A percentile compares a stretch with the other conserved stretches of the same genome.
Conservation (phyloP, 2,888 invertebrate species). For the Habrosyne pyritoides region DNA sequence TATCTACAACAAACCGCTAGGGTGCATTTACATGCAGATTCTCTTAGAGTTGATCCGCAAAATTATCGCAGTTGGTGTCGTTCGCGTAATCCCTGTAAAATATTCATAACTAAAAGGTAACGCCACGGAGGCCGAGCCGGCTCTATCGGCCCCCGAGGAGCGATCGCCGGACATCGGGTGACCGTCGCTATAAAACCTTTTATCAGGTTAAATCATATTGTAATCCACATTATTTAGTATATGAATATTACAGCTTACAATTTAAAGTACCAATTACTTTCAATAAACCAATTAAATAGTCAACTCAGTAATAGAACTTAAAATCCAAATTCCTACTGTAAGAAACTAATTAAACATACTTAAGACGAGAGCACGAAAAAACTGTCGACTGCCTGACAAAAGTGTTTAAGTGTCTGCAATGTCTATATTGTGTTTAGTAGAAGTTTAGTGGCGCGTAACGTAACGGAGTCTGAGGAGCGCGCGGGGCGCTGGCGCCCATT, state of each 20-base stretch:
- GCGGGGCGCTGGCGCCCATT: slow-evolving; percentile 66
- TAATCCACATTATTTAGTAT: slow-evolving; percentile 24
- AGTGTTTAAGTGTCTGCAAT: slow-evolving; percentile 25
- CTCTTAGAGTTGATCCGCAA: slow-evolving; percentile 66
- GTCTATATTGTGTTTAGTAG: slow-evolving; percentile 47
- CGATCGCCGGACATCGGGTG: slow-evolving; percentile 66
- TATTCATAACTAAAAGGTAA: slow-evolving; percentile 81
- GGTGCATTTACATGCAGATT: slow-evolving; percentile 59
- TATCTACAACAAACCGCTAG: slow-evolving; percentile 37
- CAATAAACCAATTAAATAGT: background rate
- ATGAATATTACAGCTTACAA: background rate
- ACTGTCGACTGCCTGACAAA: slow-evolving; percentile 22
- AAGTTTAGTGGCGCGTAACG: slow-evolving; percentile 49
- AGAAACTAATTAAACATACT: background rate
- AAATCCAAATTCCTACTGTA: background rate
- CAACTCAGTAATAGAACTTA: background rate
- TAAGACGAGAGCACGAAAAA: slow-evolving; percentile 28
- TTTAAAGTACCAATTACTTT: too few species aligned
- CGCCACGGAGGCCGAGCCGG: slow-evolving; percentile 38
- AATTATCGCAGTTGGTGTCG: slow-evolving; percentile 63
- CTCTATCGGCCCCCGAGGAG: slow-evolving; percentile 61
- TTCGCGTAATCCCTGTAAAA: slow-evolving; percentile 69
- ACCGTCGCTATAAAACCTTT: slow-evolving; percentile 37
- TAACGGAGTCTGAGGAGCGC: slow-evolving; percentile 34
- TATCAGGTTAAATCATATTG: slow-evolving; percentile 41